These are phyloP conservation scores for Cistogaster globosa DNA, from an alignment of 2,888 invertebrate species.

Conservation along the genomic window DNA sequence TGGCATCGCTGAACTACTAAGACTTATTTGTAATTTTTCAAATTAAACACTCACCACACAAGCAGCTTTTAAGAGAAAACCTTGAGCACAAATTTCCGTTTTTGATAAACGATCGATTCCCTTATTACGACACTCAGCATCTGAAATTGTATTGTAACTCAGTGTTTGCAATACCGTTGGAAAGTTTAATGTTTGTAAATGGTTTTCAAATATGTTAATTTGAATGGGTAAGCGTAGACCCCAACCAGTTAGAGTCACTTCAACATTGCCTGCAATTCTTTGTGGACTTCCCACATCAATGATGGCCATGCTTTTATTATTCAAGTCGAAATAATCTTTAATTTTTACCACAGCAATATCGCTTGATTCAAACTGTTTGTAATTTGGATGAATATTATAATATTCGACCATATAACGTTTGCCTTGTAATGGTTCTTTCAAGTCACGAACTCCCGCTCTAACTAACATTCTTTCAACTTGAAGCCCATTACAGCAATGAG, in stretches of 20 bases:
- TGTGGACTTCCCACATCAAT: conserved; percentile 77
- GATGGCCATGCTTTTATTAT: conserved; percentile 79
- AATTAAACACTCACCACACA: conserved; percentile 77
- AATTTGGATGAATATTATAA: conserved; percentile 79
- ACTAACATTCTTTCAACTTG: conserved; percentile 76
- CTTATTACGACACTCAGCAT: conserved; percentile 75
- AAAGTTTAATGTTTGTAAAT: conserved; percentile 73
- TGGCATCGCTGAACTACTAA: no score
- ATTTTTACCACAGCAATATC: conserved; percentile 80
- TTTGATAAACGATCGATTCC: conserved; percentile 78
- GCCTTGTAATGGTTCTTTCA: conserved; percentile 72
- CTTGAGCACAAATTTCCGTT: conserved; percentile 80
- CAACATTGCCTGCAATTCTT: conserved; percentile 74
- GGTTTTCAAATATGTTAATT: conserved; percentile 75
- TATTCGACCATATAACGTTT: conserved; percentile 75
- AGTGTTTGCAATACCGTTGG: conserved; percentile 78
- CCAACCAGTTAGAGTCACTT: conserved; percentile 81
- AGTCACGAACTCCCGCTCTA: conserved; percentile 77
- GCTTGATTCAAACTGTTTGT: conserved; percentile 76
- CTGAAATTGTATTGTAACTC: conserved; percentile 78
- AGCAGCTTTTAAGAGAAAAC: conserved; percentile 76
- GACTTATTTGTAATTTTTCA: no score
- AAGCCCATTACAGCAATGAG: conserved; percentile 79
- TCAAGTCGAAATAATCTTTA: conserved; percentile 71
- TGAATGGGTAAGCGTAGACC: conserved; percentile 78